Evolutionary conservation across 1,140 invertebrate genomes (phyloP).

Genomic region (Oppia nitens): DNA sequence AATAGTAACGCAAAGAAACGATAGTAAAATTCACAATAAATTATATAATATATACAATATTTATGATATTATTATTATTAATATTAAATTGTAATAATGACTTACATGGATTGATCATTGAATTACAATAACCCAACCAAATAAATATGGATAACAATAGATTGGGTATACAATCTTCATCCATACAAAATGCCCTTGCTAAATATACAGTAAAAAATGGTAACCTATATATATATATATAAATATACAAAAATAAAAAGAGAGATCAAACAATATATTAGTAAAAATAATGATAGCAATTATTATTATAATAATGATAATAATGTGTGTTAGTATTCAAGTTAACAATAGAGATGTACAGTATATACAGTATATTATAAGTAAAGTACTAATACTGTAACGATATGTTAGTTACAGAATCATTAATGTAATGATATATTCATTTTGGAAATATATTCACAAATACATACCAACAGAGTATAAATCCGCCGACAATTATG

Average conservation of each 20-base stretch:
- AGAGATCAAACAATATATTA: too few species aligned
- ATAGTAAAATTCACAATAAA: too few species aligned
- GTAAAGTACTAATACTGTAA: too few species aligned
- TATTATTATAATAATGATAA: too few species aligned
- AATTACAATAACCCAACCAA: slow-evolving; percentile 94
- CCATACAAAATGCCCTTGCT: slow-evolving; percentile 53
- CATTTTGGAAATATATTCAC: neutral
- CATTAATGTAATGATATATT: neutral
- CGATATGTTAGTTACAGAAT: neutral
- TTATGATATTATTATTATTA: too few species aligned
- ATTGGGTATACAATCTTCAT: slow-evolving; percentile 50
- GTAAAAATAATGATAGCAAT: too few species aligned
- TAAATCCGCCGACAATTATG: slow-evolving; percentile 82
- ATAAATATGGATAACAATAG: slow-evolving; percentile 76
- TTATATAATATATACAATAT: too few species aligned
- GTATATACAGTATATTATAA: too few species aligned
- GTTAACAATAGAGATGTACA: too few species aligned
- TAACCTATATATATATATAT: slow-evolving; percentile 26
- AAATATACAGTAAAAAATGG: slow-evolving; percentile 90
- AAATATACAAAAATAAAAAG: too few species aligned
- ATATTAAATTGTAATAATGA: neutral
- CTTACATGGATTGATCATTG: slow-evolving; percentile 59
- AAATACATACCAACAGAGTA: slow-evolving; percentile 54
- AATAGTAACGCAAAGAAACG: too few species aligned
- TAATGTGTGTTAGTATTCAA: too few species aligned